These are phyloP conservation scores for Seriola quinqueradiata DNA, from an alignment of 2,113 vertebrate genomes.

Conservation along the genomic window DNA sequence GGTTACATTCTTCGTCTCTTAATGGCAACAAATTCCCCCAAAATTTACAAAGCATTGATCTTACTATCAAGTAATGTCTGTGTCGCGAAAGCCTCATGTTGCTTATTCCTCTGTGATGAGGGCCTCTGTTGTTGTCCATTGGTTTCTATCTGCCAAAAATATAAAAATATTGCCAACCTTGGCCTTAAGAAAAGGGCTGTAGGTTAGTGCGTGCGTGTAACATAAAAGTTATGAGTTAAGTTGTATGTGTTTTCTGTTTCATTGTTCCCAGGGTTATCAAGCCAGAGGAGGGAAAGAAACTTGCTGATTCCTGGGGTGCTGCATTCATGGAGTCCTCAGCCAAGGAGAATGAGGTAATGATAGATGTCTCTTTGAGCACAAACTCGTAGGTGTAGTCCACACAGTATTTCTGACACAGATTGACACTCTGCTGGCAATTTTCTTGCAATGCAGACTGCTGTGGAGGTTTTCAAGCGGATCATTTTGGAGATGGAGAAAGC, in stretches of 20 bases:
- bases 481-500: conserved; percentile 90
- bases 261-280: conserved; percentile 82
- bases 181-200: too few relatives aligned
- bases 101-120: too few relatives aligned
- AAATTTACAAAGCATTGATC: neutral
- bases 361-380: neutral
- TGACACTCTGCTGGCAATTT: conserved; percentile 31
- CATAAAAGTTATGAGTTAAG: neutral
- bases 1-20: neutral
- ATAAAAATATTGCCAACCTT: too few relatives aligned
- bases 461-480: conserved; percentile 88
- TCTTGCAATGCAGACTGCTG: conserved; percentile 82
- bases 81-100: too few relatives aligned
- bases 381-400: neutral
- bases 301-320: conserved; percentile 88
- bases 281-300: conserved; percentile 89
- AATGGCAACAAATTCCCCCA: neutral
- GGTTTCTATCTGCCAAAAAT: too few relatives aligned
- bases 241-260: too few relatives aligned
- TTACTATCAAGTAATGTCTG: neutral
- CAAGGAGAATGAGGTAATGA: conserved; percentile 89
- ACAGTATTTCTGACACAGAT: neutral
- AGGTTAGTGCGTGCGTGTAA: neutral
- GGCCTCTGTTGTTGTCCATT: too few relatives aligned
- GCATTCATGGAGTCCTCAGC: conserved; percentile 90